Base-by-base conservation (phyloP, 2,888 invertebrate species). In the Zonitis immaculata region DNA sequence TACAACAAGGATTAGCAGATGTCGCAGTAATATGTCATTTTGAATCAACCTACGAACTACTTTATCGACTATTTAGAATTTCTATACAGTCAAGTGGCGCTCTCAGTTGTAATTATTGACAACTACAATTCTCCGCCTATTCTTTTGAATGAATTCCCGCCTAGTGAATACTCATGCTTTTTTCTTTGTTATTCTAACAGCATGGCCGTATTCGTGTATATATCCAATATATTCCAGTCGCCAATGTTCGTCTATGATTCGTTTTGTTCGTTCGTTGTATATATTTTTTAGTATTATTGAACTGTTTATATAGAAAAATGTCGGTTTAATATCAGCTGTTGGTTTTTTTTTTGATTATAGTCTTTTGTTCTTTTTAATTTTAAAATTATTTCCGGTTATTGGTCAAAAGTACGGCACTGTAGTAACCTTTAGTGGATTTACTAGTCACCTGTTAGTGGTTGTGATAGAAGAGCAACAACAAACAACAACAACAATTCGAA, bases 231-330 rank as follows among this genome's bases (percentile, higher is more conserved):
- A 22, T 4, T 49, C 53, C 44, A 46, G 52, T 48, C 28, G 39
- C 30, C 28, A 30, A 9, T 42, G 22, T 16, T 39, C 42, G 45
- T 42, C 47, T 68, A 68, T 66, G 3, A 5, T 22, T 22, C 22
- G 22, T 22, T 22, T 66, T 22, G 22, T 22, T 22, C 22, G 22
- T 22, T 22, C 5, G 22, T 22, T 22, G n/a, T n/a, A n/a, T 16
- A 22, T 42, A 4, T 18, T 12, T 8, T n/a, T n/a, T n/a, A n/a
- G 18, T 42, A 49, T 54, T 62, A 62, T 68, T 65, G 69, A 69
- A 68, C 69, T 67, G 69, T 67, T 66, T 57, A 47, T 14, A 30
- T 43, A 32, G 26, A 39, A 39, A 39, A 39, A 39, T 39, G 39
- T 39, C 39, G 39, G 39, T 39, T 39, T 11, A 8, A 39, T 20